Base-by-base conservation (phyloP, 2,888 invertebrate genomes). In the Leucania comma region DNA sequence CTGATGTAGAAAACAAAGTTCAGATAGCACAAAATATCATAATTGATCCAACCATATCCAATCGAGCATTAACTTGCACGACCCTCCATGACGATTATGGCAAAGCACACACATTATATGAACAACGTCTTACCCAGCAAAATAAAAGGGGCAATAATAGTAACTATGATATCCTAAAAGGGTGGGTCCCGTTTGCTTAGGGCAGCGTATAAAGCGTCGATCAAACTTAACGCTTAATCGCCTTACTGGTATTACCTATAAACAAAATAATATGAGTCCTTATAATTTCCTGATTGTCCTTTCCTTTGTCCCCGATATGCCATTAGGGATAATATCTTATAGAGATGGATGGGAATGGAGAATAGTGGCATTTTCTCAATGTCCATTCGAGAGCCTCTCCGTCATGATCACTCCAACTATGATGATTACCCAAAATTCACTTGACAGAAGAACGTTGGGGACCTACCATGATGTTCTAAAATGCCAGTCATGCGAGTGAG, bases 141-240 rank as follows among this genome's bases (percentile, higher is more conserved):
- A 81, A 86, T 85, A 84, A 85, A 84, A 84, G 69, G 29, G 68
- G 73, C 68, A 83, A 84, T 84, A 84, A 81, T 77, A 84, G 72
- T 84, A 69, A 83, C 76, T 86, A 81, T 68, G 68, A 75, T 81
- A 84, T 80, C 75, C 76, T 70, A 73, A 81, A 83, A 83, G 77
- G 86, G 78, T 74, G 68, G 53, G 58, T 69, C 66, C 61, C 75
- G 83, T 88, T 88, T 86, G 80, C 87, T 84, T 86, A 87, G 88
- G 88, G 68, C 81, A 81, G 63, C 78, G 75, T 72, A 78, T 79
- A 79, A 78, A 81, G 71, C 79, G 78, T 81, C 78, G 76, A 86
- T 89, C 88, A 88, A 87, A 87, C 81, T 84, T 86, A 81, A 72
- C 74, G 83, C 83, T 85, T 88, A 88, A 89, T 88, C 88, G 84